These are phyloP conservation scores for Empis stercorea DNA, from an alignment of 2,888 invertebrate genomes.

Conservation along the genomic window DNA sequence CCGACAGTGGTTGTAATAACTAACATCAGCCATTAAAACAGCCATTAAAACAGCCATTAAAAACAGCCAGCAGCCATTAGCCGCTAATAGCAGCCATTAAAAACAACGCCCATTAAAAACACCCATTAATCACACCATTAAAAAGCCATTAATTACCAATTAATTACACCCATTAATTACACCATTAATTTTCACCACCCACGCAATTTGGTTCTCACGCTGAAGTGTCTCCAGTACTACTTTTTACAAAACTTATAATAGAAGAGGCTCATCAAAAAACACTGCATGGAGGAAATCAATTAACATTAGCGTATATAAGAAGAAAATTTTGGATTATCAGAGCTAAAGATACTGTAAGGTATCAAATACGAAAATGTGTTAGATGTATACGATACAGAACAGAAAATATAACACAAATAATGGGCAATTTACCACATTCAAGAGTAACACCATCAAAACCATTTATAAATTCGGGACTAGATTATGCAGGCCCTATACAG, in stretches of 20 bases:
- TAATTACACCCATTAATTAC: too few species aligned
- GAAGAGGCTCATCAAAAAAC: background rate
- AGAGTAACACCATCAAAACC: slow-evolving; percentile 9
- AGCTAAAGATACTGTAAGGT: background rate
- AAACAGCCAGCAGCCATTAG: too few species aligned
- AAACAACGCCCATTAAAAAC: too few species aligned
- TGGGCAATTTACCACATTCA: slow-evolving; percentile 19
- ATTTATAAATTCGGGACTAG: slow-evolving; percentile 13
- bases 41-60: too few species aligned
- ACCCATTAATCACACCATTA: too few species aligned
- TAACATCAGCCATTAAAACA: too few species aligned
- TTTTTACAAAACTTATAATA: slow-evolving; percentile 3
- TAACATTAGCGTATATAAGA: background rate
- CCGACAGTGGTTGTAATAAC: too few species aligned
- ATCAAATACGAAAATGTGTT: slow-evolving; percentile 9
- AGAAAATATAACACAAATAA: slow-evolving; percentile 10
- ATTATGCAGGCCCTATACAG: slow-evolving; percentile 16
- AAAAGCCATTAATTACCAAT: too few species aligned
- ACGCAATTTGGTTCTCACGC: too few species aligned
- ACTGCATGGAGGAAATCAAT: background rate
- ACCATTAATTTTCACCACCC: too few species aligned
- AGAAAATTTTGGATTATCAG: background rate
- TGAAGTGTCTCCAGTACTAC: too few species aligned
- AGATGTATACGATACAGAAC: slow-evolving; percentile 7
- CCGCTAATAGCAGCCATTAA: too few species aligned